phyloP scores from a whole-genome alignment of 1,140 invertebrate genomes.

The Teleogryllus occipitalis region DNA sequence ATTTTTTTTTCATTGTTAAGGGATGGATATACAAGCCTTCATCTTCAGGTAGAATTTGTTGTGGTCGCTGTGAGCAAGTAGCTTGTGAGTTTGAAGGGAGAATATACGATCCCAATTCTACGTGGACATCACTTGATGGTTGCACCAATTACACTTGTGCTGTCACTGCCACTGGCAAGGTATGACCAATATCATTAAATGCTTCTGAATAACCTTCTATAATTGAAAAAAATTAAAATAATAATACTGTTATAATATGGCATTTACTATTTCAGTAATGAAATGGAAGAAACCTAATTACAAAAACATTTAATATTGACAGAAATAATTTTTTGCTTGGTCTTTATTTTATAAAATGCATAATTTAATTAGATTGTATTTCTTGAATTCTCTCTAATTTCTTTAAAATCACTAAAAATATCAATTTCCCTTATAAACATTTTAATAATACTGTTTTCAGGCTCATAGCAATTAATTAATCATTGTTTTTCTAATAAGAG shows the following conservation, averaged over 20 bases:
- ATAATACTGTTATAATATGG: background rate
- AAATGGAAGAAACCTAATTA: too few species aligned
- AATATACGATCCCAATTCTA: conserved; percentile 41
- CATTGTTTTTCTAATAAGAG: too few species aligned
- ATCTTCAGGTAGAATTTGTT: conserved; percentile 43
- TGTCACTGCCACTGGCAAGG: background rate
- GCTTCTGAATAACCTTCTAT: background rate
- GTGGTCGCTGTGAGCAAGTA: conserved; percentile 58
- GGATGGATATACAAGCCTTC: background rate
- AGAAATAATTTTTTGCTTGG: too few species aligned
- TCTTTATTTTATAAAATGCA: too few species aligned
- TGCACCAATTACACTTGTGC: conserved; percentile 40
- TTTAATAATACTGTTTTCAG: too few species aligned
- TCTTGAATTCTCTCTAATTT: too few species aligned
- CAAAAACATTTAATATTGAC: too few species aligned
- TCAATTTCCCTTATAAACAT: too few species aligned
- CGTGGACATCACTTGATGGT: conserved; percentile 55
- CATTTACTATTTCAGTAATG: background rate
- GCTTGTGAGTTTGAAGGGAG: conserved; percentile 51
- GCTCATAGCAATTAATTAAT: too few species aligned
- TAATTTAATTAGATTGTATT: too few species aligned
- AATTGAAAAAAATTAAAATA: background rate
- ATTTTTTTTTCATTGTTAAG: background rate
- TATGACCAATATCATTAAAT: background rate
- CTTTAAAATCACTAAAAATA: too few species aligned